Evolutionary conservation across 30 jellyfish, hydroid and myxozoan genomes (phyloP).

Genomic region (Clytia hemisphaerica): DNA sequence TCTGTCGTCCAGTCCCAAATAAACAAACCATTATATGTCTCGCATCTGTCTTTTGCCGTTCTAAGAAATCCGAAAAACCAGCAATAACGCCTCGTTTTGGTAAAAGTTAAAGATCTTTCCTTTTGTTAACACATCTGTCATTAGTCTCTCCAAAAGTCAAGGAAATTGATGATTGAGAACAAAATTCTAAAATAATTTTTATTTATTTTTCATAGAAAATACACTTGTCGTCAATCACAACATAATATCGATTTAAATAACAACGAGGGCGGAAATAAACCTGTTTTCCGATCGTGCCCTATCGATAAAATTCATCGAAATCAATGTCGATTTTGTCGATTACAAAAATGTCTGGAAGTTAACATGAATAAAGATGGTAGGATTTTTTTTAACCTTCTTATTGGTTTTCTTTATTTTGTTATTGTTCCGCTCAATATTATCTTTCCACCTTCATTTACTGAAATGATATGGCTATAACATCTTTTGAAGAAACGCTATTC

Average conservation of each 20-base stretch:
- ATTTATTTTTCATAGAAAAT: constrained; percentile 33
- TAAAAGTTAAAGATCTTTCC: no score
- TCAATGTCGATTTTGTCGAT: constrained; percentile 85
- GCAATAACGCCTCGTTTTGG: no score
- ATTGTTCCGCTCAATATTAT: background rate
- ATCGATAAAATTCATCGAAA: constrained; percentile 87
- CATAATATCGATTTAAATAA: background rate
- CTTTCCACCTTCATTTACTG: no score
- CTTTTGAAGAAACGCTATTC: background rate
- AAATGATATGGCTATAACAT: background rate
- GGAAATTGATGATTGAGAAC: no score
- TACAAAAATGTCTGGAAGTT: constrained; percentile 76
- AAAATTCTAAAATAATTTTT: no score
- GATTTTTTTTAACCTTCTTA: background rate
- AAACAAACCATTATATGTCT: no score
- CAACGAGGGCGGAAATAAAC: constrained; percentile 28
- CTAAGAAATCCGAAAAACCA: no score
- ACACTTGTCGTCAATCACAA: constrained; percentile 84
- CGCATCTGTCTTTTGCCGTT: no score
- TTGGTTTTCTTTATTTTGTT: background rate
- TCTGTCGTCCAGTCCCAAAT: no score
- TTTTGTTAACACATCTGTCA: no score
- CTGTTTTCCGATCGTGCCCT: constrained; percentile 38
- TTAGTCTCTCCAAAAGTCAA: no score
- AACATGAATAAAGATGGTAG: constrained; percentile 88